Evolutionary conservation across 1,140 invertebrate genomes (phyloP).

Genomic region (Drosophila littoralis): DNA sequence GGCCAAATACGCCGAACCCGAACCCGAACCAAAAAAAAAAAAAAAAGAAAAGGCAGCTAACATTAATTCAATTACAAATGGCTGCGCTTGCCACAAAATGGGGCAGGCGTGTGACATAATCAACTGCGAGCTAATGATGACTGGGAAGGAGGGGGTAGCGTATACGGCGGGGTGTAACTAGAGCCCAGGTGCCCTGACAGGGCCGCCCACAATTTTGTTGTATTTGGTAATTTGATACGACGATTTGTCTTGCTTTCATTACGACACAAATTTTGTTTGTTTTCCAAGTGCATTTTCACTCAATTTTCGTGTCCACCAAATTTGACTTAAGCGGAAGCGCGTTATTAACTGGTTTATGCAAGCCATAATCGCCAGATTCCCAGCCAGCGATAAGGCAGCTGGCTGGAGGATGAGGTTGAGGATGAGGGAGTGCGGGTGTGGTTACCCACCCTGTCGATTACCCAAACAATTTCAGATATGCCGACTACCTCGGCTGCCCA

Average conservation of each 20-base stretch:
- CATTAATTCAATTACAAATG: conserved; percentile 83
- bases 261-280: conserved; percentile 18
- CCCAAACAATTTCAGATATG: conserved; percentile 1
- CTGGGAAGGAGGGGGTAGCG: neutral
- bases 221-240: conserved; percentile 83
- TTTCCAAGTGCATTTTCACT: conserved; percentile 72
- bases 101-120: conserved; percentile 79
- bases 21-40: neutral
- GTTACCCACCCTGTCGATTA: conserved; percentile 28
- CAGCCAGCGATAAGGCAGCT: conserved; percentile 57
- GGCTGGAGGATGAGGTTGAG: neutral
- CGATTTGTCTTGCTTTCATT: conserved; percentile 79
- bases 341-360: conserved; percentile 84
- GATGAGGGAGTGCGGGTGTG: conserved; percentile 8
- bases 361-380: conserved; percentile 78
- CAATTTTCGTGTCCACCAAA: conserved; percentile 69
- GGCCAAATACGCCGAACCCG: conserved; percentile 6
- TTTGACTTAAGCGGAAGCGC: conserved; percentile 79
- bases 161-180: neutral
- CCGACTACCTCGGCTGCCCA: conserved; percentile 34
- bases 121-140: conserved; percentile 24
- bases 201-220: conserved; percentile 52
- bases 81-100: conserved; percentile 63
- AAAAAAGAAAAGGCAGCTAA: conserved; percentile 26
- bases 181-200: conserved; percentile 4